Conservation (phyloP, 1,140 invertebrate genomes). For the Sitodiplosis mosellana region DNA sequence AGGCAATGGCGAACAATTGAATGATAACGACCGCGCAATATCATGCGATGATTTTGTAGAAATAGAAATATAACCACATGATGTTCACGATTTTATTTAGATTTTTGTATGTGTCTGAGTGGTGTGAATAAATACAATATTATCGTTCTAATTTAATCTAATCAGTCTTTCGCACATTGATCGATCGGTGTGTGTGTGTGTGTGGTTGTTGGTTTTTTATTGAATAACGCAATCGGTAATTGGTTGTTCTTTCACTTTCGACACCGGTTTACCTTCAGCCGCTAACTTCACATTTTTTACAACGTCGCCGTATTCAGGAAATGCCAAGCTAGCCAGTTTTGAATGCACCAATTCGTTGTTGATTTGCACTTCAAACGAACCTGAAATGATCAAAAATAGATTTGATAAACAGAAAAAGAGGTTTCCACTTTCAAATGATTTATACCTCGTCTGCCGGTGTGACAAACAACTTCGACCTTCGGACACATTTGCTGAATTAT, state of each 20-base stretch:
- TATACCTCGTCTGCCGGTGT: slow-evolving; percentile 11
- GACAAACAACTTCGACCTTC: slow-evolving; percentile 13
- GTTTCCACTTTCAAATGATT: not conserved
- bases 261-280: slow-evolving; percentile 13
- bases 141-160: not conserved
- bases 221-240: slow-evolving; percentile 24
- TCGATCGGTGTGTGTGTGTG: too few species aligned
- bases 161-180: not conserved
- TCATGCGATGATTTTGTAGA: not conserved
- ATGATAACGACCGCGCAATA: not conserved
- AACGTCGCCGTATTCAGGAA: slow-evolving; percentile 36
- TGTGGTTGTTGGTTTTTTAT: not conserved
- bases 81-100: not conserved
- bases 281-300: slow-evolving; percentile 28
- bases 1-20: not conserved
- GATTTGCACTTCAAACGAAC: slow-evolving; percentile 39
- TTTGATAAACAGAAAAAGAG: not conserved
- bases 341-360: slow-evolving; percentile 37
- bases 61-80: not conserved
- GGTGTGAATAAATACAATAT: not conserved
- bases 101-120: not conserved
- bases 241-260: slow-evolving; percentile 26
- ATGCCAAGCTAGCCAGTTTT: slow-evolving; percentile 34
- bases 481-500: slow-evolving; percentile 12
- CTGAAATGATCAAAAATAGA: slow-evolving; percentile 12